Percentiles rank a stretch among this genome's conserved stretches.
phyloP scores from a whole-genome alignment of 1,140 invertebrate species.

The Calephelis nemesis region DNA sequence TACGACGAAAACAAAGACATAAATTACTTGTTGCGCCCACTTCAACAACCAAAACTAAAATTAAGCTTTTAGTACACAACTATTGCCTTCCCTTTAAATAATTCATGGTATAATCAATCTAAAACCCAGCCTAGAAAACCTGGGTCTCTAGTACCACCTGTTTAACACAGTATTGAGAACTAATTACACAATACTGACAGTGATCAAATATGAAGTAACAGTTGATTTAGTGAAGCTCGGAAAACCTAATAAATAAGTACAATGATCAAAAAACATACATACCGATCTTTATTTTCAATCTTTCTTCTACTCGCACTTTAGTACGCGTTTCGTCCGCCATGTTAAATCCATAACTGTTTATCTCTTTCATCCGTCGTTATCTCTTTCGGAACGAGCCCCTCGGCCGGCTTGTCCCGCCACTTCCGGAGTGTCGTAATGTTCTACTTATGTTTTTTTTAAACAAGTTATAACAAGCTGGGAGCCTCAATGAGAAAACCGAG shows the following conservation, averaged over 20 bases:
- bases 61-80: background rate
- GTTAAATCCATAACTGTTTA: constrained; percentile 87
- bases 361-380: constrained; percentile 78
- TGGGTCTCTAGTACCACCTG: constrained; percentile 61
- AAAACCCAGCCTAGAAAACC: constrained; percentile 40
- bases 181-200: constrained; percentile 20
- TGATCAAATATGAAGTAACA: background rate
- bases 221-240: background rate
- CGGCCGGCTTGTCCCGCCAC: constrained; percentile 76
- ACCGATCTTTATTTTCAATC: constrained; percentile 93
- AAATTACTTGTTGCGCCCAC: constrained; percentile 18
- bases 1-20: constrained; percentile 66
- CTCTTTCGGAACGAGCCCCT: constrained; percentile 77
- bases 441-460: constrained; percentile 69
- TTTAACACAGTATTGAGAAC: constrained; percentile 65
- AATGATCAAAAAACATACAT: constrained; percentile 67
- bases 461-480: constrained; percentile 25
- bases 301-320: constrained; percentile 91
- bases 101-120: constrained; percentile 18
- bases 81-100: background rate
- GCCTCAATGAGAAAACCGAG: constrained; percentile 31
- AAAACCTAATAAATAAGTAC: constrained; percentile 14
- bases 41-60: background rate
- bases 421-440: constrained; percentile 79
- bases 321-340: constrained; percentile 89